Evolutionary conservation across 2,888 invertebrate species (phyloP).

Genomic region (Mesochorus sp.): DNA sequence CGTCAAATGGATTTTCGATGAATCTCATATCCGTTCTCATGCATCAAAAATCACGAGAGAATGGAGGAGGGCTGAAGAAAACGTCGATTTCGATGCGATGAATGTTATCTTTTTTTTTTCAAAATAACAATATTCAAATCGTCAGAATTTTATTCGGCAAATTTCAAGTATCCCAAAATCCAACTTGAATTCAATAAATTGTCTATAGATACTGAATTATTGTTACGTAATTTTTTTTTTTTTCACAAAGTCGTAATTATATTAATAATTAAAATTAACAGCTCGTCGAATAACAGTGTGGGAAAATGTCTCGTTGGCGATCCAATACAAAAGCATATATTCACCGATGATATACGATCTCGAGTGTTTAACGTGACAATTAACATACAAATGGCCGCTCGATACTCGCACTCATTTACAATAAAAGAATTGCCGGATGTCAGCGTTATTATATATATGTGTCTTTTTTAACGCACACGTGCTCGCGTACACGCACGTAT

Average conservation of each 20-base stretch:
- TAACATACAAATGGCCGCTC: constrained; percentile 64
- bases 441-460: constrained; percentile 51
- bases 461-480: background rate
- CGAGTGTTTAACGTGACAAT: constrained; percentile 62
- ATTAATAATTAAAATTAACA: constrained; percentile 14
- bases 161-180: too few species aligned
- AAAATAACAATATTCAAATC: too few species aligned
- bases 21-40: constrained; percentile 58
- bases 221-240: constrained; percentile 8
- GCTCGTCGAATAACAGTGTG: background rate
- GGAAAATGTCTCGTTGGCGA: background rate
- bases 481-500: background rate
- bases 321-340: background rate
- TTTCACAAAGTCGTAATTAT: too few species aligned
- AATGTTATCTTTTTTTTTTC: too few species aligned
- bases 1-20: constrained; percentile 60
- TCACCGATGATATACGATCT: constrained; percentile 56
- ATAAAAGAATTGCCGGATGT: constrained; percentile 64
- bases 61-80: background rate
- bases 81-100: background rate
- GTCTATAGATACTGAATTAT: background rate
- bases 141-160: too few species aligned
- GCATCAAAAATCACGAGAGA: constrained; percentile 39
- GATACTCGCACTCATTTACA: constrained; percentile 49
- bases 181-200: background rate